Base-by-base conservation (phyloP, 2,797 vertebrate species). In the Lithobates sylvaticus region DNA sequence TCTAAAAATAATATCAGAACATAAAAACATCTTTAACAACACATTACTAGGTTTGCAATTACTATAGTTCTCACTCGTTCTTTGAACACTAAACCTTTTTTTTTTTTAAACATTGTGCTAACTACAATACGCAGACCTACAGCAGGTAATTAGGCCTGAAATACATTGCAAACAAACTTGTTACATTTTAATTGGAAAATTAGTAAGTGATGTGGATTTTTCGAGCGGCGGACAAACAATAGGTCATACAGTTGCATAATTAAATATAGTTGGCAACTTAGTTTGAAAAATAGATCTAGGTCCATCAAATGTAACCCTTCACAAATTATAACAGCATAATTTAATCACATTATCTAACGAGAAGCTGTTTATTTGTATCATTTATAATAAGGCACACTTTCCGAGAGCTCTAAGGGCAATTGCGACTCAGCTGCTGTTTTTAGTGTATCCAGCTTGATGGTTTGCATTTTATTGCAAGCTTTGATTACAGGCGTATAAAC, bases 401-500 rank as follows among this genome's bases (percentile, higher is more conserved):
- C 69, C 5, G 13, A 58, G 44, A 58, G 78, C 68, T 81, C 67
- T 72, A 81, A 81, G 78, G 78, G 67, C 67, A 81, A 68, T 32
- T 50, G 50, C 78, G 21, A 68, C 78, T 71, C 68, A 81, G 68
- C 67, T 81, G 78, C 54, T 71, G 67, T 58, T 71, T 39, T 81
- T 18, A 71, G 47, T 34, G 78, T 70, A 70, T 68, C 67, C 34
- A 34, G 67, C 70, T 81, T 36, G 32, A 80, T 70, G 65, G 29
- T 36, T 71, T 26, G 50, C 80, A 65, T 74, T 82, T 82, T 82
- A 82, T 72, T 36, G 80, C 54, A 16, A 64, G 80, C 80, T 82
- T 74, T 73, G 50, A 82, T 64, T 42, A 65, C 80, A 65, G 80
- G 70, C 69, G 32, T 74, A 82, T 82, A 82, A 82, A 82, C 15